Evolutionary conservation across 1,140 invertebrate genomes (phyloP).

Genomic region (Sycobia sp.): DNA sequence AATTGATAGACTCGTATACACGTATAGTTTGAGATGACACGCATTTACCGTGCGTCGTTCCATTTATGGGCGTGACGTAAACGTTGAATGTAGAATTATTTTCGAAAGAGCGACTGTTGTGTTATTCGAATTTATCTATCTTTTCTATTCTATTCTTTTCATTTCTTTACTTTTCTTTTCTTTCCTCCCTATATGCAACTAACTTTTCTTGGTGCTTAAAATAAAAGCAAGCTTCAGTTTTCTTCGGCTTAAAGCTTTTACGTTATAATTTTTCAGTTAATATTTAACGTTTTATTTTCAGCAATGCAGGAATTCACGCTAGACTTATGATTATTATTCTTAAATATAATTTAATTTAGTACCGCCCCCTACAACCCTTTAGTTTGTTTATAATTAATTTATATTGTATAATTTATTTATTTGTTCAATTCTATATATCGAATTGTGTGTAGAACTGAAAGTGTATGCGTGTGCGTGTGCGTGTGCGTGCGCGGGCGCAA

Average conservation of each 20-base stretch:
- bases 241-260: background rate
- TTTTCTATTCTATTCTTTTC: slow-evolving; percentile 32
- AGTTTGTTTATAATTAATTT: slow-evolving; percentile 18
- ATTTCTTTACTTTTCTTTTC: slow-evolving; percentile 4
- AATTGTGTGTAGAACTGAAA: no score
- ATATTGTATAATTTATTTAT: slow-evolving; percentile 9
- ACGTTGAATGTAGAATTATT: slow-evolving; percentile 27
- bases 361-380: slow-evolving; percentile 3
- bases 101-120: slow-evolving; percentile 45
- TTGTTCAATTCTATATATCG: background rate
- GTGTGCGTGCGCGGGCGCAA: background rate
- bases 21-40: slow-evolving; percentile 35
- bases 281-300: slow-evolving; percentile 32
- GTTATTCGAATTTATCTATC: slow-evolving; percentile 22
- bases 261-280: background rate
- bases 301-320: no score
- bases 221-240: no score
- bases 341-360: no score
- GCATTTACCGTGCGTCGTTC: no score
- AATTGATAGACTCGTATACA: no score
- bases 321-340: no score
- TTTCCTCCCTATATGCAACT: background rate
- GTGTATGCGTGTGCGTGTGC: background rate
- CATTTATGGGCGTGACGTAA: slow-evolving; percentile 20
- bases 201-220: no score